Evolutionary conservation across 37 sponge, comb jelly and placozoan species (phyloP), one percentile per base, ranked within the genome.

Genomic region (Theonella swinhoei): DNA sequence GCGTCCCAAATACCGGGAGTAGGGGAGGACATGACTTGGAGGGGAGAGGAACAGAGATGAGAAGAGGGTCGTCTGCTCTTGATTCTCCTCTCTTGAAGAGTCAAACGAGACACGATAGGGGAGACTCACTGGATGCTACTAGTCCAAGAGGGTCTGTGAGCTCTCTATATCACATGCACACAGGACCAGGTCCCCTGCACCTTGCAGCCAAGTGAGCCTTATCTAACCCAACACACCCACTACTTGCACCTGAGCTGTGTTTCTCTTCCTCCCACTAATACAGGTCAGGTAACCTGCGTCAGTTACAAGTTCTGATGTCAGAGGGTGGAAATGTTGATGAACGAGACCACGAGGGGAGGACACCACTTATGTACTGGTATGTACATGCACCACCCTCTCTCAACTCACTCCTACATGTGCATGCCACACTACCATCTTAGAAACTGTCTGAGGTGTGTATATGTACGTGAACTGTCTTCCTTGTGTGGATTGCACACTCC

Each of bases 331-430:
- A 93, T 39, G 84, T 95, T 0, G 87, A 95, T 39, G 73, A 78
- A 30, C 73, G 58, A 38, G 96, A 95, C 72, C 76, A 83, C 37
- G 84, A 89, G 24, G 96, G 96, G 26, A 58, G 79, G 54, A 89
- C 91, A 9, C 91, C 96, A 1, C 91, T 95, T 26, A 95, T 95
- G 96, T 94, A 90, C 78, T 94, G 94, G 94, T 94, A 58, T 70
- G 94, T 69, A 0, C 37, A 63, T 73, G 31, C 4, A n/a, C 26
- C 26, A 38, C 39, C 11, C 41, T 1, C 5, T 29, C 71, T 70
- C 37, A 23, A n/a, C 35, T 35, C 37, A 3, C 36, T 70, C 36
- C 22, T 8, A 31, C n/a, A n/a, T n/a, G n/a, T n/a, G n/a, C n/a
- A n/a, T n/a, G n/a, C n/a, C n/a, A n/a, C n/a, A n/a, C n/a, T n/a